Evolutionary conservation across 2,888 invertebrate genomes (phyloP).

Genomic region (Pantelozetes paolii): DNA sequence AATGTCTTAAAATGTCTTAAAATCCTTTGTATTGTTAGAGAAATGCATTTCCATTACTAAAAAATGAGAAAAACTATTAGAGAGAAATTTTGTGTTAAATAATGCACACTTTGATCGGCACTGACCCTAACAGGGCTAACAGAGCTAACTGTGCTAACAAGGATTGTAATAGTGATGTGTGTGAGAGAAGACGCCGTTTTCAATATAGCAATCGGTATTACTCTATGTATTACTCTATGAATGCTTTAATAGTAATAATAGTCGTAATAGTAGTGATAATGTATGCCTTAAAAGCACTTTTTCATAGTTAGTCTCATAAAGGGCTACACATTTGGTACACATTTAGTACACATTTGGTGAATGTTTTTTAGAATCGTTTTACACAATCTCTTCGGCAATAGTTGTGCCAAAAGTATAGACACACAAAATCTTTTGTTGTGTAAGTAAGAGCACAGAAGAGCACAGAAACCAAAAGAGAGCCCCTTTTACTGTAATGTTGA

Average conservation of each 20-base stretch:
- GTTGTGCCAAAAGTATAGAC: constrained; percentile 31
- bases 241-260: not conserved
- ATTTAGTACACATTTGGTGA: constrained; percentile 25
- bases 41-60: constrained; percentile 12
- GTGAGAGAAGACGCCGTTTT: constrained; percentile 18
- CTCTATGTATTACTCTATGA: no score
- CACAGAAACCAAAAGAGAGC: constrained; percentile 13
- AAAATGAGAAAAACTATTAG: not conserved
- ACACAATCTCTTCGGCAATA: constrained; percentile 31
- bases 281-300: constrained; percentile 36
- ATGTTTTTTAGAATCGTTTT: constrained; percentile 36
- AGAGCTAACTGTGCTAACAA: not conserved
- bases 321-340: constrained; percentile 31
- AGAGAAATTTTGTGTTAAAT: constrained; percentile 19
- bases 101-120: constrained; percentile 20
- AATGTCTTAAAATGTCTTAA: not conserved
- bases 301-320: constrained; percentile 30
- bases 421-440: constrained; percentile 25
- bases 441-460: constrained; percentile 27
- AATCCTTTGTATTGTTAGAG: constrained; percentile 1
- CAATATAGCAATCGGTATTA: constrained; percentile 22
- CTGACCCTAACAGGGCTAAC: not conserved
- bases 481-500: constrained; percentile 16
- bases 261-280: not conserved
- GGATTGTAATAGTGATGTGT: constrained; percentile 5